Evolutionary conservation across 2,113 vertebrate genomes (phyloP).

Genomic region (Myiagra hebetior): DNA sequence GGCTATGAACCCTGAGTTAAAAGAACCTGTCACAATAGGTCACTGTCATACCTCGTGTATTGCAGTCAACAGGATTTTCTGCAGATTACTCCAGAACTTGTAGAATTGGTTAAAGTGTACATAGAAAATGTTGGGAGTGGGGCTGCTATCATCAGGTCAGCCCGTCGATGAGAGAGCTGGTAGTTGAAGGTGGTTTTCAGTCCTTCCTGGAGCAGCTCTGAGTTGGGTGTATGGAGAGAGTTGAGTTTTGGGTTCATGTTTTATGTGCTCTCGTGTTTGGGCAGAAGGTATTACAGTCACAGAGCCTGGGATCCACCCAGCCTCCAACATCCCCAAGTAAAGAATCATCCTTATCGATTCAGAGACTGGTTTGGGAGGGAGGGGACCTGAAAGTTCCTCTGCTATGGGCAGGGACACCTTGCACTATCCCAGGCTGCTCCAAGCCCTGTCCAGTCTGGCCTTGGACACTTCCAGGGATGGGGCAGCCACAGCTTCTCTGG

Average conservation of each 20-base stretch:
- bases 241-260: neutral
- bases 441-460: accelerated
- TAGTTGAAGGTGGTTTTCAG: neutral
- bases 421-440: neutral
- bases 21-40: neutral
- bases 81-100: neutral
- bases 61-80: neutral
- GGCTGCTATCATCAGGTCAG: neutral
- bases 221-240: neutral
- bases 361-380: neutral
- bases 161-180: neutral
- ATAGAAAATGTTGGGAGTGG: neutral
- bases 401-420: neutral
- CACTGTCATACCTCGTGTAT: accelerated
- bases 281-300: accelerated
- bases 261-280: neutral
- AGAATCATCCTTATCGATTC: neutral
- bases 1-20: neutral
- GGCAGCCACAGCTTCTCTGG: neutral
- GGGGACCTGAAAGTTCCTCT: neutral
- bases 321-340: accelerated
- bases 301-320: neutral
- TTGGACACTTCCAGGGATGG: neutral
- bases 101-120: neutral
- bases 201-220: neutral